Evolutionary conservation across 2,797 vertebrate species (phyloP), one percentile per base, ranked within the genome.

Genomic region (Euthynnus affinis): DNA sequence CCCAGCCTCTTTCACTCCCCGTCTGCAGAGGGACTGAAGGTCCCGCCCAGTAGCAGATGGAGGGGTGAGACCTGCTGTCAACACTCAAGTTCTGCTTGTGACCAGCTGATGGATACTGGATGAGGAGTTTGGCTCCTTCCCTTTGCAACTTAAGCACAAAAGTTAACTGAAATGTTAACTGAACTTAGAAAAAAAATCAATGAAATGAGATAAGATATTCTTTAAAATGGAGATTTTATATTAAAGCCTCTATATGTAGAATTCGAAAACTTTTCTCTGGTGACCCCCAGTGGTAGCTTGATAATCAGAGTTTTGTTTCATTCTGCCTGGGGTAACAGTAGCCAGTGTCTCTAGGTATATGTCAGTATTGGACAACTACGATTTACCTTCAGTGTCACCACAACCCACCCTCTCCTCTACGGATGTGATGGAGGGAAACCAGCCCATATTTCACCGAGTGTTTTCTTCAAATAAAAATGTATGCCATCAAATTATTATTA

Each of bases 41-140:
- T 81, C 49, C 78, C 7, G 5, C 55, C 77, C 69, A 42, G 65
- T 12, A 71, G 67, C 84, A 87, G 87, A 85, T 61, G 62, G 87
- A 58, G 58, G 70, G 78, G 68, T 23, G 52, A 76, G 76, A 67
- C 62, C 44, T 34, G 58, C 68, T 67, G 69, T 68, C 74, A 74
- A 71, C 22, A 56, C 65, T 71, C n/a, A 0, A 48, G 42, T 67
- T 76, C 40, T 60, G 71, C 75, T 83, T 58, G 27, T 70, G 76
- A 78, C 32, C 27, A 27, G 62, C 10, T 60, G 32, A 65, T 5
- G 14, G 49, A 40, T 25, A 23, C 12, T 27, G 17, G 9, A 72
- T 18, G 22, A 55, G 49, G 48, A 59, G 58, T 53, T 73, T 42
- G 13, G 29, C 66, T 60, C 15, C 12, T 40, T 32, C 27, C 40